phyloP scores from a whole-genome alignment of 2,113 vertebrate species.

The Geothlypis trichas region DNA sequence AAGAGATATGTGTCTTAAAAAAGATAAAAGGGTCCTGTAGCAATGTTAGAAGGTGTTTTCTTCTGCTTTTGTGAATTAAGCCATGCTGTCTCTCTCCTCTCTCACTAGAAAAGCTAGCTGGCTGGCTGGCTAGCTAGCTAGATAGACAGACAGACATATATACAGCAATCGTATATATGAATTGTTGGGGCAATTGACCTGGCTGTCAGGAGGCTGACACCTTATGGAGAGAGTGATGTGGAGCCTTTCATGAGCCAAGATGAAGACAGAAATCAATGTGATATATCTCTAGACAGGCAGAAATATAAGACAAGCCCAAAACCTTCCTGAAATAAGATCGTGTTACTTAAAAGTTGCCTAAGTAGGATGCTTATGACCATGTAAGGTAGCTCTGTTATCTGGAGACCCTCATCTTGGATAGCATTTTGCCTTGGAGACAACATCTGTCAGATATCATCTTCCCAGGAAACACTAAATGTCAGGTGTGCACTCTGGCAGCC shows the following conservation, averaged over 20 bases:
- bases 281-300: neutral
- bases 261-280: neutral
- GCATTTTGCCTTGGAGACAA: neutral
- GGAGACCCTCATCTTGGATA: neutral
- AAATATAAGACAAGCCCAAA: neutral
- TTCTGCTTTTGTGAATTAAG: neutral
- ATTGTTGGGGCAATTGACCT: neutral
- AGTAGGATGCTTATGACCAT: neutral
- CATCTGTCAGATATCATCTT: neutral
- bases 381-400: neutral
- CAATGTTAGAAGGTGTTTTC: neutral
- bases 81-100: fast-evolving
- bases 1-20: neutral
- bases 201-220: neutral
- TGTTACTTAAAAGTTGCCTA: neutral
- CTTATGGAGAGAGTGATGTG: neutral
- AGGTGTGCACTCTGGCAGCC: neutral
- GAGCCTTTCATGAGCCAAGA: neutral
- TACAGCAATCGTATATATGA: neutral
- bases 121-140: neutral
- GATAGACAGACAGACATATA: neutral
- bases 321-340: neutral
- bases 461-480: neutral
- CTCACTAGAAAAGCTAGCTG: neutral
- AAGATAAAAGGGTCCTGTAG: neutral